These are phyloP conservation scores for Amorpha juglandis DNA, from an alignment of 2,888 invertebrate species.

Conservation along the genomic window DNA sequence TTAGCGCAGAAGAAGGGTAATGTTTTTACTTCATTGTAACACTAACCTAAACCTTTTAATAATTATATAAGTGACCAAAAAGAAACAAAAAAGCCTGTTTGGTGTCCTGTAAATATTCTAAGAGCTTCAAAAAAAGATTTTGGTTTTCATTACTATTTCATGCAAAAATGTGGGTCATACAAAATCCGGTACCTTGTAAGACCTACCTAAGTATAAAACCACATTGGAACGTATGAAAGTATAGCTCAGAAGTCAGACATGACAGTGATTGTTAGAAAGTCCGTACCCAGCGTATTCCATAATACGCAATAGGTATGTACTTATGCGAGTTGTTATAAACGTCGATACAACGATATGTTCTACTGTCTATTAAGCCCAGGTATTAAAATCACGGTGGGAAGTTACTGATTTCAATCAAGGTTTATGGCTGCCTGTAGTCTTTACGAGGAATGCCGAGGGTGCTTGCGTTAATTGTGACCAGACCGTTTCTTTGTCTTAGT, in stretches of 20 bases:
- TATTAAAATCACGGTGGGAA: slow-evolving; percentile 17
- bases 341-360: slow-evolving; percentile 7
- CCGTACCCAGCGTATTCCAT: background rate
- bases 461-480: background rate
- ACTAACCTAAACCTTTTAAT: too few species aligned
- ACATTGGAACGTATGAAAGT: background rate
- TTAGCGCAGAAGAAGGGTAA: too few species aligned
- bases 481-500: background rate
- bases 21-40: too few species aligned
- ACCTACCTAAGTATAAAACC: background rate
- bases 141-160: too few species aligned
- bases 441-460: background rate
- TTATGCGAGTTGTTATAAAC: background rate
- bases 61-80: too few species aligned
- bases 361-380: background rate
- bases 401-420: slow-evolving; percentile 16
- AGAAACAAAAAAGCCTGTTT: too few species aligned
- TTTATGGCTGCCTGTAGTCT: background rate
- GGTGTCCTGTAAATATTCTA: too few species aligned
- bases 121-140: too few species aligned
- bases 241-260: background rate
- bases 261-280: slow-evolving; percentile 16
- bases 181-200: too few species aligned
- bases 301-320: background rate
- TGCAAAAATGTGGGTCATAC: too few species aligned